phyloP scores from a whole-genome alignment of 2,113 vertebrate genomes.

The Chaenogobius annularis region DNA sequence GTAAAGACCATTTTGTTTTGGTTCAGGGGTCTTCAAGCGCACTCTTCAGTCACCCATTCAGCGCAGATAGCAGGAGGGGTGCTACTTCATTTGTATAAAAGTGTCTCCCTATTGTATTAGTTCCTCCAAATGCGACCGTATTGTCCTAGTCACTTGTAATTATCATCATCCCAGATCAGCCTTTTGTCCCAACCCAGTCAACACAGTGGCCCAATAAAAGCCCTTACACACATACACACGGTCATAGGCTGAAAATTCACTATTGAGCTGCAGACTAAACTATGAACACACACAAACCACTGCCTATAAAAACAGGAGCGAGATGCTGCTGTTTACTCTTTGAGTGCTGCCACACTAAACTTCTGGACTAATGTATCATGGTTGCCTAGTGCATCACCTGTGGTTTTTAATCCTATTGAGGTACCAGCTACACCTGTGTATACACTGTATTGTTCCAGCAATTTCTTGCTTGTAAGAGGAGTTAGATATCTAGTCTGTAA shows the following conservation, averaged over 20 bases:
- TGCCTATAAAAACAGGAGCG: neutral
- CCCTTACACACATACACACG: constrained; percentile 39
- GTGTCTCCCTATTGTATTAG: constrained; percentile 70
- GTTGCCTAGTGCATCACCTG: constrained; percentile 19
- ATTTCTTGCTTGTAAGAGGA: constrained; percentile 33
- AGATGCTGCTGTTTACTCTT: neutral
- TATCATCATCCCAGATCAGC: constrained; percentile 63
- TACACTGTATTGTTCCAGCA: constrained; percentile 32
- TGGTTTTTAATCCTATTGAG: constrained; percentile 20
- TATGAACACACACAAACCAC: constrained; percentile 3
- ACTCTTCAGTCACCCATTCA: constrained; percentile 47
- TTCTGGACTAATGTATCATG: constrained; percentile 8
- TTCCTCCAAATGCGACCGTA: constrained; percentile 66
- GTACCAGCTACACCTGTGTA: constrained; percentile 37
- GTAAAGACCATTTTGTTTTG: constrained; percentile 54
- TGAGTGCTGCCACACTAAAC: neutral
- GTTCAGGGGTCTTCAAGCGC: constrained; percentile 32
- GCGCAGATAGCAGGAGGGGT: neutral
- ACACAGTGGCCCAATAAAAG: constrained; percentile 64
- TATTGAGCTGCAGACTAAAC: constrained; percentile 6
- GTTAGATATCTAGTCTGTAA: constrained; percentile 27
- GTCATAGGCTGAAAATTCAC: constrained; percentile 37
- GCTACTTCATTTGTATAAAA: constrained; percentile 67
- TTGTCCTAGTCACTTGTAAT: constrained; percentile 76
- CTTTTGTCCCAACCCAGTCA: constrained; percentile 72